Percentiles rank a stretch among this genome's conserved stretches.
Conservation (phyloP, 2,797 vertebrate genomes). For the Macropus fuliginosus region DNA sequence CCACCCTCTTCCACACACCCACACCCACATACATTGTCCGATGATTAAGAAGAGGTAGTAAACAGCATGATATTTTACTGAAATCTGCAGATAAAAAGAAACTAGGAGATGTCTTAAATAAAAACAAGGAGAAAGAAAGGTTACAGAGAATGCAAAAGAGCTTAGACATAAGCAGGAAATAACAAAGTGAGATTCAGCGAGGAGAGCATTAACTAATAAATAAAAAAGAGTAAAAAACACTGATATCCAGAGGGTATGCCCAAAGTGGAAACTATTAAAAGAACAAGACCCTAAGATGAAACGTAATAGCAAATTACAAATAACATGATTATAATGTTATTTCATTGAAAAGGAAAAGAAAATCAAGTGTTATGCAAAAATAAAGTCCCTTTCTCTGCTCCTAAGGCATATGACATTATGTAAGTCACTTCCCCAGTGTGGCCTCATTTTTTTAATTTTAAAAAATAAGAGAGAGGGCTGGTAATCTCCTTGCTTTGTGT, state of each 20-base stretch:
- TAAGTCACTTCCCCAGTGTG: neutral
- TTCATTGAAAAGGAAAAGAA: neutral
- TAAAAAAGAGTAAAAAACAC: neutral
- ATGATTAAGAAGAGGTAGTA: neutral
- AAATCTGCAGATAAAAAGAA: neutral
- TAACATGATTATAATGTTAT: slow-evolving; percentile 2
- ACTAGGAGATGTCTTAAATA: neutral
- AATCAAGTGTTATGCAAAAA: neutral
- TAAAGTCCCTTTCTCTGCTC: neutral
- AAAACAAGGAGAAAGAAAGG: neutral
- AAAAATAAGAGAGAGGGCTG: neutral
- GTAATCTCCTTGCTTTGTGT: neutral
- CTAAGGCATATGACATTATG: neutral
- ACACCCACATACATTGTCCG: neutral
- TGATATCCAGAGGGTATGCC: slow-evolving; percentile 3
- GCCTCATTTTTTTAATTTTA: neutral
- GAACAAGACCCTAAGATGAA: neutral
- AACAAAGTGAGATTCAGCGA: slow-evolving; percentile 35
- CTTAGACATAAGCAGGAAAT: slow-evolving; percentile 44
- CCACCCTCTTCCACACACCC: neutral
- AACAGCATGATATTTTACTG: neutral
- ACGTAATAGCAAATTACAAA: neutral
- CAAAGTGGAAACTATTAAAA: neutral
- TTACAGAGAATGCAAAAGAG: neutral
- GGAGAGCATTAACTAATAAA: slow-evolving; percentile 34